Base-by-base conservation (phyloP, 2,797 vertebrate genomes). In the Pangasius macronema region DNA sequence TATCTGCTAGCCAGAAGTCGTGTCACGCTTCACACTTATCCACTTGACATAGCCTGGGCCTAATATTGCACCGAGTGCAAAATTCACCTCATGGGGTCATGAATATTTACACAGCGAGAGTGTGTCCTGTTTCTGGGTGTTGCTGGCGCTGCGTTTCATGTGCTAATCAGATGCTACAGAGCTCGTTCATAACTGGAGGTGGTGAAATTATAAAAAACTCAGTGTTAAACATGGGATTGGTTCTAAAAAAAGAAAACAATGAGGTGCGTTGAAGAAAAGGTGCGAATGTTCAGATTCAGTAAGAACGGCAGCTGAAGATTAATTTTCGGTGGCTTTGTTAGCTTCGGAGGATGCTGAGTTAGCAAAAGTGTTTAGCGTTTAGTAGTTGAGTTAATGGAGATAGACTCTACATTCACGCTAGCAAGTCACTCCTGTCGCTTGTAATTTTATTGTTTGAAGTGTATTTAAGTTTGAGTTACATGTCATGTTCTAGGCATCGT, bases 21-120 rank as follows among this genome's bases (percentile, higher is more conserved):
- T 42, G 61, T 87, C 49, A 77, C 55, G 72, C 49, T 84, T 68
- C 86, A 70, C 61, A 59, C 36, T 39, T 49, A 46, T 87, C 79
- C 82, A 83, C 42, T 30, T 59, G 82, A 84, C 57, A 42, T 70
- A 33, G 36, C 20, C 73, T 46, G 4, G 51, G 73, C 16, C 24
- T 87, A 72, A 85, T 84, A 84, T 87, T 30, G 73, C 82, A 30
- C 51, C 27, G 46, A 42, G 63, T 72, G 82, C 82, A 63, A 24
- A 83, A 76, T 51, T 49, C 70, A n/a, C 82, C 82, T 84, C 82
- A 87, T 80, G 82, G 42, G 63, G 73, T 84, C 82, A 87, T 87
- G 87, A 87, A 87, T 87, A 87, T 84, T 87, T 65, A 80, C 83
- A 70, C 36, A 11, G 20, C 3, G 14, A 39, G 42, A 11, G 51